Evolutionary conservation across 2,797 vertebrate species (phyloP).

Genomic region (Serranus cabrilla): DNA sequence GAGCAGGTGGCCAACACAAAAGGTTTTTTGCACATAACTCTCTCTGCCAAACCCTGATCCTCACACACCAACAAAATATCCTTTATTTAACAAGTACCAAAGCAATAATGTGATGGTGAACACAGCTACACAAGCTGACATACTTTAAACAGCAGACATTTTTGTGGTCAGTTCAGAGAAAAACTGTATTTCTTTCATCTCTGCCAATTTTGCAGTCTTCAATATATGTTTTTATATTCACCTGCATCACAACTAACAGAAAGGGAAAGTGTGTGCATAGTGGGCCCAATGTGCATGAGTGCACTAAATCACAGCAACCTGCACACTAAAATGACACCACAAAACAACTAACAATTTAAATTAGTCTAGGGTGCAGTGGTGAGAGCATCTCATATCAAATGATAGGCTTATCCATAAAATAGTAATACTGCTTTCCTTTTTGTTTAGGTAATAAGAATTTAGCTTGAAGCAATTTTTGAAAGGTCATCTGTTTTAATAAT

Average conservation of each 20-base stretch:
- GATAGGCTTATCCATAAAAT: rapidly evolving
- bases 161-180: neutral
- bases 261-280: neutral
- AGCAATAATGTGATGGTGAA: neutral
- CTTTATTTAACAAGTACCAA: constrained; percentile 13
- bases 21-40: neutral
- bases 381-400: neutral
- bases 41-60: constrained; percentile 20
- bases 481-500: neutral
- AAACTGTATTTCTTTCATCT: neutral
- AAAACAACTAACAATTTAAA: neutral
- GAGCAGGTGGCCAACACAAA: constrained; percentile 41
- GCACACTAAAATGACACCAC: constrained; percentile 8
- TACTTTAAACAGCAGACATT: neutral
- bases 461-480: no score
- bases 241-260: neutral
- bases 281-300: neutral
- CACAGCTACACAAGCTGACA: neutral
- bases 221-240: neutral
- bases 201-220: neutral
- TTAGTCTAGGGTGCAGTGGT: neutral
- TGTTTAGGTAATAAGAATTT: no score
- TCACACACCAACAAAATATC: constrained; percentile 2
- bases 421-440: no score
- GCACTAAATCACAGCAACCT: constrained; percentile 38